Base-by-base conservation (phyloP, 2,113 vertebrate species). In the Gavialis gangeticus region DNA sequence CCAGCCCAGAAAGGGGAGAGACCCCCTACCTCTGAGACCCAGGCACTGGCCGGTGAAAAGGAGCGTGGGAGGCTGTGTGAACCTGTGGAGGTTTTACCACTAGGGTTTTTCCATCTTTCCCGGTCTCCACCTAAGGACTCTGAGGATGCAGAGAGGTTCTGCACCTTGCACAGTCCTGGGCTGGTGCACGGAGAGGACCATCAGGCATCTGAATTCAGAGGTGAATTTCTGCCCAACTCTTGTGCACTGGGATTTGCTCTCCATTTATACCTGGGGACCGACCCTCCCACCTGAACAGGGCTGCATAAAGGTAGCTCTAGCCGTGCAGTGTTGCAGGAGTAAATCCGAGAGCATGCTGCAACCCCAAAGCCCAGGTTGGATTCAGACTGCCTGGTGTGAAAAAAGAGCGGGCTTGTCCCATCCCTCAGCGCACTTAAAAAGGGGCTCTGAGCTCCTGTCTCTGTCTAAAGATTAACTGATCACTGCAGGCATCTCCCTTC, bases 381-480 rank as follows among this genome's bases (percentile, higher is more conserved):
- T 5, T 60, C 57, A 1, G 90, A 79, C 46, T 19, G 60, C 82
- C 57, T 55, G 84, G 63, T 16, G 2, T 46, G 24, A 85, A 89
- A 85, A 94, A 81, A 93, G 86, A 88, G 88, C 0, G 24, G 88
- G 88, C 95, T 95, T 94, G 88, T 96, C 91, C 95, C 84, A 54
- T 27, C 90, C 88, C 84, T 91, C 85, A 73, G 19, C 75, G 71
- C 91, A 94, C 21, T 22, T 5, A 30, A 90, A 95, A 94, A 95
- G 86, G 91, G 94, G 91, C 93, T n/a, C 63, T 66, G 63, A 66
- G 63, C 94, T 94, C 94, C 96, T 96, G 96, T 96, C 95, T 97
- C 96, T 94, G 96, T 95, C 84, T 97, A 94, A 96, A 97, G 95
- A 96, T 97, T 96, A 97, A 97, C 95, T 89, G 96, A 95, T 95